Percentiles rank a stretch among this genome's conserved stretches.
phyloP scores from a whole-genome alignment of 1,140 invertebrate species.

The Drosophila guanche region DNA sequence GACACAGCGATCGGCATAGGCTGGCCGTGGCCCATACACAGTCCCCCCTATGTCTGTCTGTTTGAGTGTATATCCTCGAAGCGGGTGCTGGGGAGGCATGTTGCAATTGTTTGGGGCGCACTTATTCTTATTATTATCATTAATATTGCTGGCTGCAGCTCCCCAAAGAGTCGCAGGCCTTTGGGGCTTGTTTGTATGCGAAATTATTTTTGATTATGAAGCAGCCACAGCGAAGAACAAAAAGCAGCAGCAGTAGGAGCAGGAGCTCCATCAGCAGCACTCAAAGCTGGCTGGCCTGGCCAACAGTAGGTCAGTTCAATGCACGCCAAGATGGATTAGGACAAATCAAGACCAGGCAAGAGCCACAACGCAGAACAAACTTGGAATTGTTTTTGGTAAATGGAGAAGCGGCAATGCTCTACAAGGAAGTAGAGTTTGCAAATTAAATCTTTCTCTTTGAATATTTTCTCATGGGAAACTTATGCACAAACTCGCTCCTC shows the following conservation, averaged over 20 bases:
- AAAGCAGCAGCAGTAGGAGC: not conserved
- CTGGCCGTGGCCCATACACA: no score
- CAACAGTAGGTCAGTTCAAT: conserved; percentile 77
- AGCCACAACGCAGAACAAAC: conserved; percentile 21
- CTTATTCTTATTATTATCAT: conserved; percentile 82
- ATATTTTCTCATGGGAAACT: no score
- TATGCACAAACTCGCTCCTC: no score
- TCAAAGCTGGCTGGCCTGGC: conserved; percentile 46
- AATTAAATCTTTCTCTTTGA: not conserved
- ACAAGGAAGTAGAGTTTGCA: not conserved
- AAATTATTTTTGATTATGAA: conserved; percentile 82
- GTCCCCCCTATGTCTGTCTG: no score
- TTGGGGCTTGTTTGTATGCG: conserved; percentile 80
- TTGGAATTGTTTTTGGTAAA: not conserved
- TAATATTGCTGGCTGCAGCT: conserved; percentile 70
- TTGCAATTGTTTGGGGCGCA: conserved; percentile 76
- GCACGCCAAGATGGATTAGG: conserved; percentile 71
- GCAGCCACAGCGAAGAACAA: conserved; percentile 40
- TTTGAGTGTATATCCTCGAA: conserved; percentile 38
- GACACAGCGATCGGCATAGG: not conserved
- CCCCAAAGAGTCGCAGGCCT: conserved; percentile 50
- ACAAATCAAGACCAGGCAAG: conserved; percentile 21
- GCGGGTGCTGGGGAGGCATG: conserved; percentile 36
- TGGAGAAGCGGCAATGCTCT: conserved; percentile 41
- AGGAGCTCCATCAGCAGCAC: conserved; percentile 5